Evolutionary conservation across 64 coral and sea anemone species (phyloP), one percentile per base, ranked within the genome.

Genomic region (Hydrozoanthus tunicans): DNA sequence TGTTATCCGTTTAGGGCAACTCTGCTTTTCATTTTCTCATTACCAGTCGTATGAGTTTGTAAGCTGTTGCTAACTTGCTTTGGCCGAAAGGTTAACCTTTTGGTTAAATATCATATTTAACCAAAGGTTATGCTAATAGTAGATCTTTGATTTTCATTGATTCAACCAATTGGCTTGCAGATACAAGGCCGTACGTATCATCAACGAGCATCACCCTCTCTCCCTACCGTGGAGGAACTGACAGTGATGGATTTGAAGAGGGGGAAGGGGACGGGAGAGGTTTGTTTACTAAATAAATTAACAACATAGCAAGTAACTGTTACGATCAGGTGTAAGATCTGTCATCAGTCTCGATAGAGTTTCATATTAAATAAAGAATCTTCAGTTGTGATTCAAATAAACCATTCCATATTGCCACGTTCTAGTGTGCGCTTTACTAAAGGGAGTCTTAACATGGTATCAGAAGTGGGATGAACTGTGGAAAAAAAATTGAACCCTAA

Each of bases 171-270:
- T 59, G 12, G 11, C 5, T 7, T 88, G 25, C 56, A 88, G 84
- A 88, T 15, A 57, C 24, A n/a, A 43, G 56, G 15, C 69, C 68
- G 4, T 73, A 59, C 43, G 69, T 88, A 6, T 60, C 84, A 27
- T 88, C 69, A 15, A 88, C 83, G 3, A 86, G 9, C 11, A 86
- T 86, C 55, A 86, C 83, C 10, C 83, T 88, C 74, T 75, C 84
- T 9, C 84, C 84, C 0, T 88, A 88, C 20, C 84, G 70, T 51
- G 84, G 82, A 56, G 82, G 84, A 74, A 72, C 67, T 15, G 84
- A 88, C 67, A 88, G 84, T 88, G 84, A 88, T 88, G 84, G 68
- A 7, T 13, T 75, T 24, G 84, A 74, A 25, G 69, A 74, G 13
- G 66, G 54, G 58, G 84, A 74, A 24, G 54, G 66, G 9, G 84